Conservation (phyloP, 2,113 vertebrate genomes). For the Menura novaehollandiae region DNA sequence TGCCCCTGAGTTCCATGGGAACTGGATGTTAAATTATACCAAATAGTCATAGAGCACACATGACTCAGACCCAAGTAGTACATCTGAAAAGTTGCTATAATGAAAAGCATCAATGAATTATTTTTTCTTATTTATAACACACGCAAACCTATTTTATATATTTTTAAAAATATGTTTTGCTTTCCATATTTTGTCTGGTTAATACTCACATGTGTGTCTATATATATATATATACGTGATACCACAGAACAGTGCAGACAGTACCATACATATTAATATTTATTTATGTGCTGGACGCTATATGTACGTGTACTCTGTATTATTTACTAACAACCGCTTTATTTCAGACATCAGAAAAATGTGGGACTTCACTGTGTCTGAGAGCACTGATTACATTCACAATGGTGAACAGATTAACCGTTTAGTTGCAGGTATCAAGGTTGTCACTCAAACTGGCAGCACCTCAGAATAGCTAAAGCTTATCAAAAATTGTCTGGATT, state of each 20-base stretch:
- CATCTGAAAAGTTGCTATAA: not conserved
- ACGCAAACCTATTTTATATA: not conserved
- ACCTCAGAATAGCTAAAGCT: conserved; percentile 61
- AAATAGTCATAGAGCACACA: not conserved
- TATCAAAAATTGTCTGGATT: conserved; percentile 63
- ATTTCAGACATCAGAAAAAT: conserved; percentile 31
- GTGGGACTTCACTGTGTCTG: not conserved
- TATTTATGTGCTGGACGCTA: not conserved
- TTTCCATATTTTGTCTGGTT: not conserved
- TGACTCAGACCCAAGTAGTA: not conserved
- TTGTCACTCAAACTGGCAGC: conserved; percentile 65
- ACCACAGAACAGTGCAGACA: not conserved
- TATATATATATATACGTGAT: not conserved
- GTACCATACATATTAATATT: not conserved
- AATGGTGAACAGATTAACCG: conserved; percentile 57
- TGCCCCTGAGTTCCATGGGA: not conserved
- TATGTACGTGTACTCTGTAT: not conserved
- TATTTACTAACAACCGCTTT: conserved; percentile 9
- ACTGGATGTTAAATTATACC: not conserved
- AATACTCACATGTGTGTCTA: not conserved
- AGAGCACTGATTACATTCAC: conserved; percentile 34
- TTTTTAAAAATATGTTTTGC: not conserved
- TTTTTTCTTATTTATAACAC: not conserved
- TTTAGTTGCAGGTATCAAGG: conserved; percentile 65
- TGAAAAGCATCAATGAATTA: not conserved